Base-by-base conservation (phyloP, 2,888 invertebrate species). In the Agonopterix subpropinquella region DNA sequence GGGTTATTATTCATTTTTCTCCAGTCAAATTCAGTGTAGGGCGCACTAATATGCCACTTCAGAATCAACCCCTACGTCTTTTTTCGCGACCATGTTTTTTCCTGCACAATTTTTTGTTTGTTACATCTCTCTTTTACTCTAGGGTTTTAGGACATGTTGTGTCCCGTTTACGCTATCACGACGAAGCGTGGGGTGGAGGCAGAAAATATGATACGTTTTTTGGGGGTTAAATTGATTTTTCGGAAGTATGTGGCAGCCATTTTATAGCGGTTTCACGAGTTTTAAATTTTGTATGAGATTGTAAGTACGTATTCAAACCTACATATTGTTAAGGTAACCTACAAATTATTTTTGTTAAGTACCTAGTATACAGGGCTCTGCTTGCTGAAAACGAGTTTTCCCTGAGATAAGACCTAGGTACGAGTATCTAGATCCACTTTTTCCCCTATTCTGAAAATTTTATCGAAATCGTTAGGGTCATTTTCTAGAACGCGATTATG, bases 151-250 rank as follows among this genome's bases (percentile, higher is more conserved):
- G 36, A 18, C 8, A 53, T 67, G 36, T 44, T 47, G 51, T 45
- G 13, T 84, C 83, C 54, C 73, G 51, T 52, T 83, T 62, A 1
- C 68, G 55, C 71, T 81, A 81, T 81, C 78, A 73, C 62, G 55
- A 52, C 56, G 51, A 64, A 62, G 73, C 73, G 77, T 80, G 77
- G 85, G 84, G 87, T 83, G 86, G 82, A 70, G 58, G 68, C 65
- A 74, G 73, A 82, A 85, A 87, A 85, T 87, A 86, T 88, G 87
- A 86, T 87, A 82, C 83, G 84, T 83, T 80, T 80, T 82, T 83
- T 78, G 73, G 78, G 75, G 80, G 70, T 76, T 77, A 84, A 87
- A 87, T 87, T 86, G 86, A 85, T 87, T 87, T 84, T 86, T 78
- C 65, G 67, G 73, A 77, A 79, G 75, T 80, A 73, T 82, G 78